Evolutionary conservation across 2,888 invertebrate genomes (phyloP), one percentile per base, ranked within the genome.

Genomic region (Mactromeris polynyma): DNA sequence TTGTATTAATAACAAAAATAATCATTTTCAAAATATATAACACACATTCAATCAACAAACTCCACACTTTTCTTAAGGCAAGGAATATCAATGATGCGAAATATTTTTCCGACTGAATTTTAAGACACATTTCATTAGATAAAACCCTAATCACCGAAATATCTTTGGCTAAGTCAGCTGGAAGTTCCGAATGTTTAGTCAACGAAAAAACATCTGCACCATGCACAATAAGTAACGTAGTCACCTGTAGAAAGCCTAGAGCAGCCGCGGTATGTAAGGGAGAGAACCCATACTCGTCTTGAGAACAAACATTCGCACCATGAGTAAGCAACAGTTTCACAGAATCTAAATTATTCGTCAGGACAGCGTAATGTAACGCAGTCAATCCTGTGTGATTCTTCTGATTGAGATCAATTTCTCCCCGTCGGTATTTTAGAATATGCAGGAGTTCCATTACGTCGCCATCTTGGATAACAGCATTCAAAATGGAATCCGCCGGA

Each of bases 241-340:
- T 93, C n/a, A 95, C 90, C 26, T 95, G 94, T 36, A 95, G 83
- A 84, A 93, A 94, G 11, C 95, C 96, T 83, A 95, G 94, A 2
- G 95, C 96, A 2, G 96, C 93, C 11, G 96, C 95, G 1, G 95
- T 95, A 89, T 96, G 96, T 26, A 96, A 85, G 0, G 96, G 95
- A 51, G 94, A 94, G 83, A 96, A 95, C 0, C 96, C 96, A 83
- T 96, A 91, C 11, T 94, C 90, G 90, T 96, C 96, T 90, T 95
- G 94, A 9, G 93, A 93, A 78, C 94, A 92, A 9, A 95, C 94
- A 64, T 95, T 93, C 2, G 95, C 95, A 19, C 95, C 95, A 77
- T 93, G 85, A 36, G 89, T 91, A 42, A 96, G 88, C 54, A 96
- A 91, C 69, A 96, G 85, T 92, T 96, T 96, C 26, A 94, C 94